Base-by-base conservation (phyloP, 2,113 vertebrate genomes). In the Pluvialis apricaria region DNA sequence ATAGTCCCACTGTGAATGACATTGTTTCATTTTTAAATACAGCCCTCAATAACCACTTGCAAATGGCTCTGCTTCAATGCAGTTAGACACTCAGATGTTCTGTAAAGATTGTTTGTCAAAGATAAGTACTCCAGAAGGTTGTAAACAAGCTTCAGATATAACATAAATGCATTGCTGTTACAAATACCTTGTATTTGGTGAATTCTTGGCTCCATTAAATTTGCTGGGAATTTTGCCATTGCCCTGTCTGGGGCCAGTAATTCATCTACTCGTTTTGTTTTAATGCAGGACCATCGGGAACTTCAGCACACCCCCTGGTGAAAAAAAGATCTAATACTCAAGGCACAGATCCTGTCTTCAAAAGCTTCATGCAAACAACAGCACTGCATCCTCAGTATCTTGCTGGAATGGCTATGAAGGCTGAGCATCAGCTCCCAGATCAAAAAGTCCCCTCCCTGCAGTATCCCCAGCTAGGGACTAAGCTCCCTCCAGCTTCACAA, bases 81-180 rank as follows among this genome's bases (percentile, higher is more conserved):
- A 81, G 58, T 65, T 57, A 88, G 55, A 81, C 36, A 64, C 31
- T 64, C 70, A 68, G 79, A 70, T 86, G 78, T 16, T 77, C 69
- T 82, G 44, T 73, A 91, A 90, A 94, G 58, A 85, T 49, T 82
- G 49, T 86, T 94, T 79, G 47, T 84, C 69, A 52, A 86, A 93
- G 69, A 88, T 70, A 95, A 91, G 91, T 83, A 78, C 44, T 83
- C 21, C 77, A 88, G 57, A 92, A 94, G 22, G 29, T 31, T 79
- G 47, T 73, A 94, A 93, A 82, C 73, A 94, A 92, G 36, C 54
- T 80, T 85, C 70, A 80, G 42, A 76, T 52, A 60, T 45, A 86
- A 88, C 34, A 52, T 40, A 71, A 83, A 92, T 75, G 26, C 24
- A 77, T 36, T 73, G 42, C 34, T 87, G 9, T 54, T 77, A 69